Evolutionary conservation across 2,888 invertebrate species (phyloP).

Genomic region (Rhopalosiphum nymphaeae): DNA sequence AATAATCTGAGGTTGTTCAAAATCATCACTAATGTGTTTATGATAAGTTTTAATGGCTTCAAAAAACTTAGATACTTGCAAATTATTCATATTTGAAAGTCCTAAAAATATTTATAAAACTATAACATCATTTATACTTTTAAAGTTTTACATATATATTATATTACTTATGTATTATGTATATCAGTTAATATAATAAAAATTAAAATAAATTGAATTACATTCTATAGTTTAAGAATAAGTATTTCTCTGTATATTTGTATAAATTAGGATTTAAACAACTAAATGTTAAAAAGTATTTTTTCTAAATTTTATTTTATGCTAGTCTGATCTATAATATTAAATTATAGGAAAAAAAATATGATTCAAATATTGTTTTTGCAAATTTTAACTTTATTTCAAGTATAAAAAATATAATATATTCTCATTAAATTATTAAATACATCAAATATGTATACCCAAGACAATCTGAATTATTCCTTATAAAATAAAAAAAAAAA

Average conservation of each 20-base stretch:
- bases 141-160: neutral
- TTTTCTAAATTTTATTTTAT: neutral
- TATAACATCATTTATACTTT: neutral
- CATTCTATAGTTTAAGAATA: neutral
- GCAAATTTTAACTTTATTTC: neutral
- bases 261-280: neutral
- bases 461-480: neutral
- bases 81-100: conserved; percentile 25
- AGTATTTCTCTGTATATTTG: neutral
- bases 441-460: neutral
- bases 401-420: neutral
- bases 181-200: neutral
- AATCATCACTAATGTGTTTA: conserved; percentile 61
- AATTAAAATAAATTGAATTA: neutral
- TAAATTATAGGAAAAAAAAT: neutral
- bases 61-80: conserved; percentile 30
- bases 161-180: neutral
- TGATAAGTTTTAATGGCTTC: conserved; percentile 37
- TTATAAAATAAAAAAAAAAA: neutral
- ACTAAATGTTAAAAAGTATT: too few relatives aligned
- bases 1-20: conserved; percentile 71
- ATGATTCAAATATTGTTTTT: neutral
- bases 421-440: neutral
- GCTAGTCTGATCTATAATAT: neutral
- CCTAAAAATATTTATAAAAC: conserved; percentile 2